Conservation (phyloP, 2,113 vertebrate genomes). For the Odocoileus virginianus region DNA sequence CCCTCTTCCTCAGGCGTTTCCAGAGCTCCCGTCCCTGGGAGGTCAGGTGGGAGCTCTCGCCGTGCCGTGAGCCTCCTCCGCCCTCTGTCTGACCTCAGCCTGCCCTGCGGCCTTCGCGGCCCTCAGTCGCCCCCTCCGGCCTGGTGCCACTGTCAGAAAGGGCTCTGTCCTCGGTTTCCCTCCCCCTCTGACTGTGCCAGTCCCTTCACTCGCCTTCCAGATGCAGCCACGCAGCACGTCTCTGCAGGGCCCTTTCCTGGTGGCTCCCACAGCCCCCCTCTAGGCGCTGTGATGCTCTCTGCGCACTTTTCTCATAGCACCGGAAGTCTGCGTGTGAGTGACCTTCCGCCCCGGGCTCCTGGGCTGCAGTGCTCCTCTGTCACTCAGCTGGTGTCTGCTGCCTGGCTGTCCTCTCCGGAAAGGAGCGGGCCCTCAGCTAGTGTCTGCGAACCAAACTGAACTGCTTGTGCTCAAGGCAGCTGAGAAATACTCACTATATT, state of each 20-base stretch:
- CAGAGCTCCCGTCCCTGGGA: neutral
- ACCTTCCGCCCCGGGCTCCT: neutral
- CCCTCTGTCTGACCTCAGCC: too few relatives aligned
- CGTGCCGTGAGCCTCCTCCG: rapidly evolving
- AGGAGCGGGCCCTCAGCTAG: neutral
- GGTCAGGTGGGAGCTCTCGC: neutral
- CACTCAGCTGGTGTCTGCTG: neutral
- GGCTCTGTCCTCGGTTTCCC: neutral
- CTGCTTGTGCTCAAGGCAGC: neutral
- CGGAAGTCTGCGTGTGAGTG: neutral
- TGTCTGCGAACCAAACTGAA: neutral
- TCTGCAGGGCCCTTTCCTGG: neutral
- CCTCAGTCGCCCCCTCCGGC: neutral
- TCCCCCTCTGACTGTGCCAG: neutral
- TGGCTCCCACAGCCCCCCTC: neutral
- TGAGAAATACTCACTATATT: neutral
- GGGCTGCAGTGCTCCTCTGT: neutral
- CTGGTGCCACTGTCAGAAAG: neutral
- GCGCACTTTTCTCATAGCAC: neutral
- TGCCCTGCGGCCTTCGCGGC: neutral
- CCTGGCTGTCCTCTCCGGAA: neutral
- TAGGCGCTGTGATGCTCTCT: neutral
- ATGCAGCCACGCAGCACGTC: neutral
- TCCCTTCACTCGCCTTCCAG: neutral
- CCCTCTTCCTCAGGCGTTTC: neutral